A percentile compares a stretch with the other conserved stretches of the same genome.
Evolutionary conservation across 2,888 invertebrate genomes (phyloP).

Genomic region (Drosophila nr. perissopoda): DNA sequence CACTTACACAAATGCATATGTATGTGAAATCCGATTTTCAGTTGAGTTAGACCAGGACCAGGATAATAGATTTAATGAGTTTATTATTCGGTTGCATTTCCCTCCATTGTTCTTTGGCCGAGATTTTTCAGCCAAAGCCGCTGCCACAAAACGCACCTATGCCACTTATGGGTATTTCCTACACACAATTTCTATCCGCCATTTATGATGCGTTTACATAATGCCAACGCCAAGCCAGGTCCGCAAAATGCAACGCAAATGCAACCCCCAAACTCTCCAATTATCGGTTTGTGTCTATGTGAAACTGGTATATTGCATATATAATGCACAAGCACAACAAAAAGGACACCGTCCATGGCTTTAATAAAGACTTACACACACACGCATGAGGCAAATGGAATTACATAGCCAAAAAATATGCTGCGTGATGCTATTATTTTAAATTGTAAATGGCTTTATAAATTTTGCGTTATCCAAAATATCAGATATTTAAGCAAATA

Average conservation of each 20-base stretch:
- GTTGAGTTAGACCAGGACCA: slow-evolving; percentile 75
- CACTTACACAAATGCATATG: slow-evolving; percentile 18
- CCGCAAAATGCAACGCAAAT: slow-evolving; percentile 20
- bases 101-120: slow-evolving; percentile 44
- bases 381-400: neutral
- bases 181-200: slow-evolving; percentile 22
- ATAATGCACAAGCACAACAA: slow-evolving; percentile 34
- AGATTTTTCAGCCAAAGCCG: slow-evolving; percentile 5
- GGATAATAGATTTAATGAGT: slow-evolving; percentile 83
- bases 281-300: slow-evolving; percentile 7
- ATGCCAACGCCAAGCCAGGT: slow-evolving; percentile 52
- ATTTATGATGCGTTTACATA: slow-evolving; percentile 47
- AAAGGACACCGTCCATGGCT: neutral
- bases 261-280: neutral
- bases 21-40: slow-evolving; percentile 72
- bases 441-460: neutral
- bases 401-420: slow-evolving; percentile 2
- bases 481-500: neutral
- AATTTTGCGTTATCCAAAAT: slow-evolving; percentile 1
- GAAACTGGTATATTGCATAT: slow-evolving; percentile 41
- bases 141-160: slow-evolving; percentile 30
- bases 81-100: slow-evolving; percentile 70
- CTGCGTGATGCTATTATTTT: neutral
- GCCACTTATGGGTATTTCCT: slow-evolving; percentile 13
- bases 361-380: slow-evolving; percentile 1